These are phyloP conservation scores for Sebastes fasciatus DNA, from an alignment of 2,113 vertebrate species.

Conservation along the genomic window DNA sequence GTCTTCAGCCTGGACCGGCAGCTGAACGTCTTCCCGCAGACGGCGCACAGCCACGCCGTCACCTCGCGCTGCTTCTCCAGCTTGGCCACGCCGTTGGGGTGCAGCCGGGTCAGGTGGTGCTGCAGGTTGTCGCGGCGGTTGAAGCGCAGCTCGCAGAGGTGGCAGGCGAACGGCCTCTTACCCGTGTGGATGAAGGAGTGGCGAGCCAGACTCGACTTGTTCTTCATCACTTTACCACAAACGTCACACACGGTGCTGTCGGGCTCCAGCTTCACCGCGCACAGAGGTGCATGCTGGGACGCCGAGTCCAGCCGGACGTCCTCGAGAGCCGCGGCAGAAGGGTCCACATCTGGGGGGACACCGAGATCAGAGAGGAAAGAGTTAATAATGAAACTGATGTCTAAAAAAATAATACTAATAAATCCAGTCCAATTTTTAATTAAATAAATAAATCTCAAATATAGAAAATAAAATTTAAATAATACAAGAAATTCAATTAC, in stretches of 20 bases:
- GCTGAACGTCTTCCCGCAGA: constrained; percentile 75
- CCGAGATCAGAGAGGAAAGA: not conserved
- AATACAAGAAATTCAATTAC: no score
- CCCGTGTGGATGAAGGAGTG: constrained; percentile 80
- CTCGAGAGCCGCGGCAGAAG: not conserved
- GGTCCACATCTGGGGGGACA: not conserved
- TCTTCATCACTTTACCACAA: constrained; percentile 78
- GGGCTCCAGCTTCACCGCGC: constrained; percentile 59
- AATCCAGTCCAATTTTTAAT: no score
- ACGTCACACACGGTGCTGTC: constrained; percentile 69
- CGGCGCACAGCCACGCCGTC: constrained; percentile 67
- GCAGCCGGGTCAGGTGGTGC: constrained; percentile 68
- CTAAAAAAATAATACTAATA: no score
- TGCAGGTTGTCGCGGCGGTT: constrained; percentile 77
- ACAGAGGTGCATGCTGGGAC: constrained; percentile 43
- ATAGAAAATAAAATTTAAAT: no score
- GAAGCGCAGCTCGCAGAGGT: constrained; percentile 71
- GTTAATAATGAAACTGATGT: not conserved
- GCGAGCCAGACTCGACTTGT: constrained; percentile 70
- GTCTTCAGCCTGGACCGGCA: constrained; percentile 71
- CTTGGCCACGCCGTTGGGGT: constrained; percentile 50
- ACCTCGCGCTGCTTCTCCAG: constrained; percentile 37
- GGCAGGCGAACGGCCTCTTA: constrained; percentile 69
- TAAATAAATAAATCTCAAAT: no score
- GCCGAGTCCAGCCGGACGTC: not conserved